Base-by-base conservation (phyloP, 2,113 vertebrate genomes). In the Engraulis encrasicolus region DNA sequence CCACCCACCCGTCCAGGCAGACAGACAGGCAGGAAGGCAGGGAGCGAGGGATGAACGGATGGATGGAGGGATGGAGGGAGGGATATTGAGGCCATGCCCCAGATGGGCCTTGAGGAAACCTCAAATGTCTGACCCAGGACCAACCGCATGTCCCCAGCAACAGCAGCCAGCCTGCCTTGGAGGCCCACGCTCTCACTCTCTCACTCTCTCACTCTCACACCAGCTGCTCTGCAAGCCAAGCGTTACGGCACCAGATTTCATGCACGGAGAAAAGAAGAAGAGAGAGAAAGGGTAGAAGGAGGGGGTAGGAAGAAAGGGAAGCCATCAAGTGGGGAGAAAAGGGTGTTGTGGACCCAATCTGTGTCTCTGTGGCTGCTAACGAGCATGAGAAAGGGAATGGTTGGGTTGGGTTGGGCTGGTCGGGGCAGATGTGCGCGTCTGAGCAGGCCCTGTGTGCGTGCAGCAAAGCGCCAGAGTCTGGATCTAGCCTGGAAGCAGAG, bases 51-150 rank as follows among this genome's bases (percentile, higher is more conserved):
- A n/a, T n/a, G n/a, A n/a, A n/a, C n/a, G n/a, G n/a, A n/a, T n/a
- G n/a, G n/a, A n/a, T n/a, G n/a, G n/a, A n/a, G n/a, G n/a, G n/a
- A n/a, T n/a, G n/a, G n/a, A n/a, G n/a, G n/a, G n/a, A n/a, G n/a
- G n/a, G n/a, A n/a, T n/a, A n/a, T 45, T 45, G 40, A 45, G 58
- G 58, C 58, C 81, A 79, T 87, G 81, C 89, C 91, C 91, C 92
- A 93, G 92, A 94, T 93, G 92, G 91, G 84, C 85, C 91, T 83
- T 45, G 77, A 6, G 86, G 86, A 86, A 91, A 92, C 88, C 88
- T 91, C 88, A 82, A 88, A 89, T 85, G 86, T 82, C 89, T 90
- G 92, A 93, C 86, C n/a, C n/a, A n/a, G n/a, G 40, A 45, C 58
- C 58, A 66, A 66, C 58, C 58, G 58, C 58, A 66, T 23, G 23